phyloP scores from a whole-genome alignment of 2,888 invertebrate genomes.

The Leistus spinibarbis region DNA sequence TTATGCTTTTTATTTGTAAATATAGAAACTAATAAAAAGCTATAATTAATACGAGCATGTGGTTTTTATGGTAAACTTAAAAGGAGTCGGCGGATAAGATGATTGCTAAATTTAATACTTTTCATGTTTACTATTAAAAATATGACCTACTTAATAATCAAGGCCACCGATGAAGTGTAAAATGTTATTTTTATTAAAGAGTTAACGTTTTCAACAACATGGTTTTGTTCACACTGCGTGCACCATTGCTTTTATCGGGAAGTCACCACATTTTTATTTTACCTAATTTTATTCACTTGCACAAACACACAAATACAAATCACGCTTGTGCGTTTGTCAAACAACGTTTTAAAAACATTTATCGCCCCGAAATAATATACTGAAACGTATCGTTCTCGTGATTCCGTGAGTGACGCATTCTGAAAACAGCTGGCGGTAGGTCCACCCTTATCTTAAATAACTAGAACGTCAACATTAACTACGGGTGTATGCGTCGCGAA shows the following conservation, averaged over 20 bases:
- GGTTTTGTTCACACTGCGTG: not conserved
- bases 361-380: no score
- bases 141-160: not conserved
- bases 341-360: not conserved
- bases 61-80: no score
- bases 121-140: not conserved
- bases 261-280: not conserved
- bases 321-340: not conserved
- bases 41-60: no score
- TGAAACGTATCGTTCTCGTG: conserved; percentile 7
- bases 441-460: conserved; percentile 49
- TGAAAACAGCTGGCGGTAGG: conserved; percentile 48
- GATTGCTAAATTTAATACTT: not conserved
- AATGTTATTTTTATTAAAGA: no score
- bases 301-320: not conserved
- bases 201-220: not conserved
- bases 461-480: conserved; percentile 50
- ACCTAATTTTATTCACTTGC: not conserved
- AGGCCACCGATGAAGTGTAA: not conserved
- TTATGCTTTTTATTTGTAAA: no score
- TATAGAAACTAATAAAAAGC: no score
- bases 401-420: conserved; percentile 50
- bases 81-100: no score
- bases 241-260: not conserved
- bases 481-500: conserved; percentile 42